Base-by-base conservation (phyloP, 2,888 invertebrate species). In the Anthrax anthrax region DNA sequence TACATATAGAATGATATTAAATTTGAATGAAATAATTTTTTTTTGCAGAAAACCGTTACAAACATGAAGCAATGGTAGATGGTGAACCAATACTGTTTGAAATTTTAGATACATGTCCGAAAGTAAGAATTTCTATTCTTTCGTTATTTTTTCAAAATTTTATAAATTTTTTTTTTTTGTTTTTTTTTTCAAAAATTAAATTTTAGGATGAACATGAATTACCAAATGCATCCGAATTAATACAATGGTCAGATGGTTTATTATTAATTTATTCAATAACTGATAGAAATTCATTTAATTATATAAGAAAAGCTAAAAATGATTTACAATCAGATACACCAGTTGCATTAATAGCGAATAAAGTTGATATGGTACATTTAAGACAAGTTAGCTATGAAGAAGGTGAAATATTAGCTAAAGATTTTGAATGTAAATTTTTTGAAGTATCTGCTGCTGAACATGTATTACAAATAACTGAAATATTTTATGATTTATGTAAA, bases 401-500 rank as follows among this genome's bases (percentile, higher is more conserved):
- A 69, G 91, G 89, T 32, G 87, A 88, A 63, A 86, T 84, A 55
- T 70, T 91, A 43, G 89, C 89, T 12, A 84, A 88, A 63, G 87
- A 89, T 63, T 84, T 85, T 60, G 89, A 90, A 60, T 89, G 89
- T 65, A 81, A 79, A 60, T 91, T 90, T 67, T 80, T 81, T 37
- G 90, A 91, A 68, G 84, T 90, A 13, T 82, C 89, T 0, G 90
- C 90, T 0, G 88, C 90, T 0, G 90, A 91, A 64, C 88, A 90
- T 69, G 84, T 85, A 12, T 76, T 78, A 46, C 84, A 86, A 61
- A 84, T 91, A 6, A 84, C 84, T 0, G 84, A 87, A 52, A 86
- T 83, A 17, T 91, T 84, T 70, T 82, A 80, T 61, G 89, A 90
- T 57, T 74, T 90, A 19, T 87, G 87, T 63, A 77, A 85, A 18